Evolutionary conservation across 2,113 vertebrate species (phyloP).

Genomic region (Takifugu flavidus): DNA sequence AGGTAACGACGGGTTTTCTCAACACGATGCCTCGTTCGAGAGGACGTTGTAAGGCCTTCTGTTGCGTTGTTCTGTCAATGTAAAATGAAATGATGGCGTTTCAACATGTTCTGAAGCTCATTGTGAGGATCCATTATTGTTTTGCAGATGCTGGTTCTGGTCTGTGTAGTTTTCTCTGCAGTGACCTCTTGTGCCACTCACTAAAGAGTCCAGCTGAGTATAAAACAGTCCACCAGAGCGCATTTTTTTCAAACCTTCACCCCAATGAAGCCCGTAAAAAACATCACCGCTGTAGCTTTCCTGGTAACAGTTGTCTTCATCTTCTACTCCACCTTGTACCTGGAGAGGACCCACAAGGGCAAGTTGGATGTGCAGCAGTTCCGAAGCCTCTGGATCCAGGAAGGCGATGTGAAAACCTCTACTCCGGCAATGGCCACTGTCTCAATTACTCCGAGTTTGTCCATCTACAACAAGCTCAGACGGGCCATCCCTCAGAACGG

Average conservation of each 20-base stretch:
- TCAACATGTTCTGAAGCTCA: too few species aligned
- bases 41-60: too few species aligned
- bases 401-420: background rate
- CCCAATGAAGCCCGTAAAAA: conserved; percentile 32
- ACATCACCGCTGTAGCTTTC: conserved; percentile 34
- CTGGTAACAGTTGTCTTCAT: conserved; percentile 40
- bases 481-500: conserved; percentile 48
- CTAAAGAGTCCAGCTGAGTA: too few species aligned
- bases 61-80: too few species aligned
- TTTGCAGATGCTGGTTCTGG: too few species aligned
- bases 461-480: conserved; percentile 38
- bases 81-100: too few species aligned
- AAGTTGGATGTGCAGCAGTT: background rate
- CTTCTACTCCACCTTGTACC: conserved; percentile 40
- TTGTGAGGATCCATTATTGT: too few species aligned
- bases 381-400: rapidly evolving
- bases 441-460: background rate
- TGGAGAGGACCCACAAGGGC: conserved; percentile 1
- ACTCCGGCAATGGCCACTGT: background rate
- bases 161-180: too few species aligned
- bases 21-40: too few species aligned
- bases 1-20: too few species aligned
- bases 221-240: background rate
- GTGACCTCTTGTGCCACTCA: too few species aligned
- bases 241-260: background rate